Evolutionary conservation across 2,113 vertebrate species (phyloP).

Genomic region (Epinephelus lanceolatus): DNA sequence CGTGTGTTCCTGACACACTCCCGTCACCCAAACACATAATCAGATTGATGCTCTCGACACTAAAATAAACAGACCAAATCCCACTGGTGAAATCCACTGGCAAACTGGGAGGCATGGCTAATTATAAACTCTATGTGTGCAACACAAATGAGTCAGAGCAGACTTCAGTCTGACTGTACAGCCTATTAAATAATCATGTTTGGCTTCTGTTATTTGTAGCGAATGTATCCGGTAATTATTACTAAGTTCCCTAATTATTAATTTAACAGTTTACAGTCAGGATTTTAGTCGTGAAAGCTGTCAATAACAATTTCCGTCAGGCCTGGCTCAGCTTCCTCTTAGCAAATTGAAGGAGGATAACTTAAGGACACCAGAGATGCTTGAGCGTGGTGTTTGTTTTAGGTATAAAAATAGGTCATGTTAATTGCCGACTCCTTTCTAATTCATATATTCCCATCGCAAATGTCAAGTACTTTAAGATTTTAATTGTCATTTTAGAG

Average conservation of each 20-base stretch:
- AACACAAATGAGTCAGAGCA: background rate
- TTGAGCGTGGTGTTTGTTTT: background rate
- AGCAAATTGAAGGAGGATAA: background rate
- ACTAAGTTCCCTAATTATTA: slow-evolving; percentile 6
- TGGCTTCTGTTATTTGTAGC: background rate
- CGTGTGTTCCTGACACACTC: slow-evolving; percentile 34
- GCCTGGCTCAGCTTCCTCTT: background rate
- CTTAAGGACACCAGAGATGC: background rate
- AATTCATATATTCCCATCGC: background rate
- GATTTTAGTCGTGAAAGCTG: background rate
- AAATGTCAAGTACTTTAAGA: too few species aligned
- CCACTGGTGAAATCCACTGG: slow-evolving; percentile 6
- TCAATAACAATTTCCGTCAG: background rate
- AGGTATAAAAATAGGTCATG: background rate
- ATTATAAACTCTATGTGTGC: background rate
- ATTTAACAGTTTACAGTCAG: slow-evolving; percentile 1
- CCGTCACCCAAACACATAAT: slow-evolving; percentile 41
- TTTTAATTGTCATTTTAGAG: background rate
- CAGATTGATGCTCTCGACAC: slow-evolving; percentile 22
- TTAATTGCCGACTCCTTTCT: background rate
- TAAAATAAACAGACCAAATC: slow-evolving; percentile 42
- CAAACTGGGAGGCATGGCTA: background rate
- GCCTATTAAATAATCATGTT: slow-evolving; percentile 19
- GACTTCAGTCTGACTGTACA: background rate
- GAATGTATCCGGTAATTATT: slow-evolving; percentile 6